These are phyloP conservation scores for Parus major DNA, from an alignment of 2,113 vertebrate genomes.

Conservation along the genomic window DNA sequence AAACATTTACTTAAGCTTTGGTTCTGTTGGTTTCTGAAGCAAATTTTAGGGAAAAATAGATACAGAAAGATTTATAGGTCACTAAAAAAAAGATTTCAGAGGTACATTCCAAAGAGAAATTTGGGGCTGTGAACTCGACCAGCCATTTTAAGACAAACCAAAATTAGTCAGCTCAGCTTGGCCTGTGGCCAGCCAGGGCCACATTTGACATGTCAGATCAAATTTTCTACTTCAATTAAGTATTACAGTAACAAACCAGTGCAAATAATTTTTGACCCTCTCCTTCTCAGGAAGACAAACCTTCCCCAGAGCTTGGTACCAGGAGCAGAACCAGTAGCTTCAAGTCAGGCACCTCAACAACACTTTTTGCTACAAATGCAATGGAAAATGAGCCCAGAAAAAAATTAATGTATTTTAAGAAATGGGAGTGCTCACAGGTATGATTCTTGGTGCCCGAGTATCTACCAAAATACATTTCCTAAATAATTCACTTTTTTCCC, in stretches of 20 bases:
- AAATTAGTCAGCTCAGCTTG: background rate
- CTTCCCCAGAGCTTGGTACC: background rate
- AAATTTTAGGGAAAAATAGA: background rate
- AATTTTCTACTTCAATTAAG: constrained; percentile 20
- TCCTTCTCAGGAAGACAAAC: background rate
- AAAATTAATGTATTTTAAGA: background rate
- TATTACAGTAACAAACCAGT: background rate
- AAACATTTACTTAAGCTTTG: background rate
- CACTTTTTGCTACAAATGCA: background rate
- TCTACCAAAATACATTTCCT: background rate
- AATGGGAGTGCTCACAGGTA: background rate
- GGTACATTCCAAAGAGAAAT: background rate
- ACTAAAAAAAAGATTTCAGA: background rate
- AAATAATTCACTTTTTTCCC: background rate
- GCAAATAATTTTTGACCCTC: background rate
- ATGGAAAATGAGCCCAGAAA: background rate
- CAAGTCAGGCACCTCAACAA: rapidly evolving
- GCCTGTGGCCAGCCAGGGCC: background rate
- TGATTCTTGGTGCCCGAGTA: background rate
- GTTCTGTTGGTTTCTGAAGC: background rate
- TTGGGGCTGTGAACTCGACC: background rate
- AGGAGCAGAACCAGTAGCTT: background rate
- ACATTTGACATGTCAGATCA: constrained; percentile 29
- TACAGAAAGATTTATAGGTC: background rate
- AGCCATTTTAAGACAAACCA: constrained; percentile 14